These are phyloP conservation scores for Bambusicola thoracicus DNA, from an alignment of 2,113 vertebrate genomes.

Conservation along the genomic window DNA sequence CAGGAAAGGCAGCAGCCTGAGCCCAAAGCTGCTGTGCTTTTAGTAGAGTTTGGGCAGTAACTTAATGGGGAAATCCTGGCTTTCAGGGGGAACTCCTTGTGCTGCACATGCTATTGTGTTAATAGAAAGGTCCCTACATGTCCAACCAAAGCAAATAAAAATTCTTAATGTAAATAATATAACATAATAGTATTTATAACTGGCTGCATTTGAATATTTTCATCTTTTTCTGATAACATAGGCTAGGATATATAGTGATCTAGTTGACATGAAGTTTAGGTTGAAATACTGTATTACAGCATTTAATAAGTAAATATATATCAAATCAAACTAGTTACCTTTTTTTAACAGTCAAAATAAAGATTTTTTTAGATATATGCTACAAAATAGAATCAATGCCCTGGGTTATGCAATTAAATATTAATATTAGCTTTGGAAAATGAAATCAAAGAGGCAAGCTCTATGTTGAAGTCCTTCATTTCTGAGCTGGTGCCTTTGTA, in stretches of 20 bases:
- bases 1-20: background rate
- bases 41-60: no score
- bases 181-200: background rate
- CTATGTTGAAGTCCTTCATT: background rate
- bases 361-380: background rate
- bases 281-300: background rate
- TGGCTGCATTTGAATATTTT: background rate
- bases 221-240: background rate
- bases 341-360: background rate
- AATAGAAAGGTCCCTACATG: fast-evolving
- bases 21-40: fast-evolving
- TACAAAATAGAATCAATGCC: background rate
- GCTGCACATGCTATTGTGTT: background rate
- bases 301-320: background rate
- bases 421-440: background rate
- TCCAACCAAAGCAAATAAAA: background rate
- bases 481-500: background rate
- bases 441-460: background rate
- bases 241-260: background rate
- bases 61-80: fast-evolving
- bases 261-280: background rate
- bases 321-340: background rate
- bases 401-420: background rate
- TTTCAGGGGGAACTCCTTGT: background rate
- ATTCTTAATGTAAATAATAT: background rate